A percentile compares a stretch with the other conserved stretches of the same genome.
These are phyloP conservation scores for Enteromius paludinosus DNA, from an alignment of 2,797 vertebrate genomes.

Conservation along the genomic window DNA sequence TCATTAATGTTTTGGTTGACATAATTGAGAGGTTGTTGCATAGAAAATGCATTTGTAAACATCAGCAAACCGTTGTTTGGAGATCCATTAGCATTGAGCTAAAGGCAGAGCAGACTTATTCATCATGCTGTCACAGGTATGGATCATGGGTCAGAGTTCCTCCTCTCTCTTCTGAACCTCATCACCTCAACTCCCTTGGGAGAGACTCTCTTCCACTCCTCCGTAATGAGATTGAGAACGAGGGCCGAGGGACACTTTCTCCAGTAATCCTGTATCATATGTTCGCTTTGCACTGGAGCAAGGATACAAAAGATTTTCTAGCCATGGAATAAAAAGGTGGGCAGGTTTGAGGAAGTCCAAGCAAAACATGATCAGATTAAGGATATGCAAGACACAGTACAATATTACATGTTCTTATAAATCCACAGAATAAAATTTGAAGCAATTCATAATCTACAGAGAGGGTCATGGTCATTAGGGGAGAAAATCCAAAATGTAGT, in stretches of 20 bases:
- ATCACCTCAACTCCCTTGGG: slow-evolving; percentile 36
- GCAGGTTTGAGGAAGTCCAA: neutral
- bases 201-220: slow-evolving; percentile 27
- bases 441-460: neutral
- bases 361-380: neutral
- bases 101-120: slow-evolving; percentile 58
- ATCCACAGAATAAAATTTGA: neutral
- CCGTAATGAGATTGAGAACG: slow-evolving; percentile 32
- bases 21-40: slow-evolving; percentile 9
- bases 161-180: slow-evolving; percentile 47
- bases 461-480: neutral
- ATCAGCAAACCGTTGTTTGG: slow-evolving; percentile 20
- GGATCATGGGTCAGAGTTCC: slow-evolving; percentile 66
- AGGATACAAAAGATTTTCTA: slow-evolving; percentile 31
- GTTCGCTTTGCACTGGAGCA: slow-evolving; percentile 18
- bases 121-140: slow-evolving; percentile 65
- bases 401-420: neutral
- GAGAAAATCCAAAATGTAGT: neutral
- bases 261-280: slow-evolving; percentile 24
- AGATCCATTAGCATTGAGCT: slow-evolving; percentile 59
- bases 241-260: slow-evolving; percentile 34
- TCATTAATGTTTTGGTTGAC: slow-evolving; percentile 2
- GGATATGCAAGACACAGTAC: neutral
- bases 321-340: slow-evolving; percentile 8
- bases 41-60: slow-evolving; percentile 16